These are phyloP conservation scores for Pentalonia nigronervosa DNA, from an alignment of 1,140 invertebrate genomes.

Conservation along the genomic window DNA sequence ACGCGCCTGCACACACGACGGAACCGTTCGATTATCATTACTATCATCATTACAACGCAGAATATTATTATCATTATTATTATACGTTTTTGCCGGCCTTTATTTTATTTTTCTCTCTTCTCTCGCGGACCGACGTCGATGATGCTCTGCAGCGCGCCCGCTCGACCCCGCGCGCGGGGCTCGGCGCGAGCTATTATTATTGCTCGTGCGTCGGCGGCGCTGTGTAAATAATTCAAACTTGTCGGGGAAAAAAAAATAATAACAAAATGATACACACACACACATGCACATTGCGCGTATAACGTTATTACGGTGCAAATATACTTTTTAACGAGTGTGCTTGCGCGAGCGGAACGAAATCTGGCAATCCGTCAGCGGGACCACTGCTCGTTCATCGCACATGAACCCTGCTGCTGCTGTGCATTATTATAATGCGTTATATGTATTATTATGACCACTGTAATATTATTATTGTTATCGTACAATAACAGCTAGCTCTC, in stretches of 20 bases:
- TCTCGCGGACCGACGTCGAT: not conserved
- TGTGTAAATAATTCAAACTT: constrained; percentile 23
- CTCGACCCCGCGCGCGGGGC: no score
- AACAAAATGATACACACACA: not conserved
- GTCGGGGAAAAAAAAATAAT: not conserved
- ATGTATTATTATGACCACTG: not conserved
- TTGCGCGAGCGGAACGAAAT: not conserved
- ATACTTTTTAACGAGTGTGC: constrained; percentile 3
- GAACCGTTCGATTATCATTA: not conserved
- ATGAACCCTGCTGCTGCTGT: not conserved
- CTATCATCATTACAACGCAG: not conserved
- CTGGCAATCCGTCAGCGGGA: constrained; percentile 13
- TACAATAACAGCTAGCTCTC: not conserved
- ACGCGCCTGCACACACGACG: not conserved
- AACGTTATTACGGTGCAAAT: not conserved
- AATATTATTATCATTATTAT: not conserved
- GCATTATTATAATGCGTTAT: not conserved
- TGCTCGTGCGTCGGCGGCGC: not conserved
- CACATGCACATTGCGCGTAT: not conserved
- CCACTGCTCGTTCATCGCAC: not conserved
- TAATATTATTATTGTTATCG: not conserved
- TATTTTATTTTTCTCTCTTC: not conserved
- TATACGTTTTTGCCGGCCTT: not conserved
- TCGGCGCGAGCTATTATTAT: constrained; percentile 19
- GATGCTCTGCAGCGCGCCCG: no score